These are phyloP conservation scores for Bungarus multicinctus DNA, from an alignment of 2,113 vertebrate genomes.

Conservation along the genomic window DNA sequence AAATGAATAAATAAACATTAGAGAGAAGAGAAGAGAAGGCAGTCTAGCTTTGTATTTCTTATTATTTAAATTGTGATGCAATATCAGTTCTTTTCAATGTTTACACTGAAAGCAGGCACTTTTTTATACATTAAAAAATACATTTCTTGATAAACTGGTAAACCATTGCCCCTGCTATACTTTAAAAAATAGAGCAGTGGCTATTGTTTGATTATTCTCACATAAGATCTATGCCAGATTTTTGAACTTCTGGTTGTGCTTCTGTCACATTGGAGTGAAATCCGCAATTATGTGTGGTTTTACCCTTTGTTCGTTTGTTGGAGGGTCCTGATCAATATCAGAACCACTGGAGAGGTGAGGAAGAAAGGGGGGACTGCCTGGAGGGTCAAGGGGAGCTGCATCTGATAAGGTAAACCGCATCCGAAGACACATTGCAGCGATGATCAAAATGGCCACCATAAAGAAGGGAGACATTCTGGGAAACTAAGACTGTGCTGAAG, in stretches of 20 bases:
- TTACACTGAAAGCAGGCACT: not conserved
- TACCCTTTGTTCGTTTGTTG: too few relatives aligned
- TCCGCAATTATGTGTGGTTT: too few relatives aligned
- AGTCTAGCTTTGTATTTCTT: not conserved
- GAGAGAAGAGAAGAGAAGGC: not conserved
- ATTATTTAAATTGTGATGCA: not conserved
- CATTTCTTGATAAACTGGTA: not conserved
- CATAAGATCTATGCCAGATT: not conserved
- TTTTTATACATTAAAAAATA: not conserved
- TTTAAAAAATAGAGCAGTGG: not conserved
- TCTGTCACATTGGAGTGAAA: too few relatives aligned
- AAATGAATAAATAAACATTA: not conserved
- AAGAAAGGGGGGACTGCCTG: too few relatives aligned
- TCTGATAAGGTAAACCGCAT: too few relatives aligned
- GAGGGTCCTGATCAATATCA: too few relatives aligned
- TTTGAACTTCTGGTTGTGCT: not conserved
- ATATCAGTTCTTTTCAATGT: not conserved
- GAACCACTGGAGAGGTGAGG: too few relatives aligned
- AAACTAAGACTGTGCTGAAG: too few relatives aligned
- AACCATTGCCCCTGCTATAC: not conserved
- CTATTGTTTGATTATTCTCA: not conserved
- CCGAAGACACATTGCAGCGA: too few relatives aligned
- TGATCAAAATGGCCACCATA: too few relatives aligned
- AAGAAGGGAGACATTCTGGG: too few relatives aligned
- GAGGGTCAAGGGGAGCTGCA: too few relatives aligned